Percentiles rank a stretch among this genome's conserved stretches.
phyloP scores from a whole-genome alignment of 2,797 vertebrate genomes.

The Prunella strophiata region DNA sequence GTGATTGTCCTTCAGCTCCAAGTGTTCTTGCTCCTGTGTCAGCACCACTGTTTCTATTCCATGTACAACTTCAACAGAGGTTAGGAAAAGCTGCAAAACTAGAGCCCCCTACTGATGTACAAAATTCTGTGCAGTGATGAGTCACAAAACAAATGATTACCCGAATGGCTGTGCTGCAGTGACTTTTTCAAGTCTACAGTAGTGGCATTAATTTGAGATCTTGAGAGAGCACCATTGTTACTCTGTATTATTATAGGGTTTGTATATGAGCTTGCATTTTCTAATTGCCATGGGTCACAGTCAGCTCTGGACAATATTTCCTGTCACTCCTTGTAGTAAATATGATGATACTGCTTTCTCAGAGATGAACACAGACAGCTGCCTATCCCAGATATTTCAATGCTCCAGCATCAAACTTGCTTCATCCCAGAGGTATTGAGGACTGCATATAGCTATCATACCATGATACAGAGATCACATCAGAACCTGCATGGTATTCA shows the following conservation, averaged over 20 bases:
- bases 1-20: background rate
- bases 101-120: background rate
- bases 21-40: background rate
- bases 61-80: background rate
- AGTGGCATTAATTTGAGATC: background rate
- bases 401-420: background rate
- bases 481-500: background rate
- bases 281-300: background rate
- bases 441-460: background rate
- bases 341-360: background rate
- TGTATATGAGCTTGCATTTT: background rate
- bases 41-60: background rate
- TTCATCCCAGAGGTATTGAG: background rate
- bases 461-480: background rate
- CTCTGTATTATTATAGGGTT: background rate
- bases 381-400: background rate
- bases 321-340: background rate
- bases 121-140: background rate
- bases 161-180: background rate
- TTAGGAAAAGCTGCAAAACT: background rate
- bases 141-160: background rate
- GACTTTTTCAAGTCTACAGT: background rate
- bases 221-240: background rate
- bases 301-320: background rate
- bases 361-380: slow-evolving; percentile 6